Base-by-base conservation (phyloP, 23 tunicate species). In the Botrylloides violaceus region DNA sequence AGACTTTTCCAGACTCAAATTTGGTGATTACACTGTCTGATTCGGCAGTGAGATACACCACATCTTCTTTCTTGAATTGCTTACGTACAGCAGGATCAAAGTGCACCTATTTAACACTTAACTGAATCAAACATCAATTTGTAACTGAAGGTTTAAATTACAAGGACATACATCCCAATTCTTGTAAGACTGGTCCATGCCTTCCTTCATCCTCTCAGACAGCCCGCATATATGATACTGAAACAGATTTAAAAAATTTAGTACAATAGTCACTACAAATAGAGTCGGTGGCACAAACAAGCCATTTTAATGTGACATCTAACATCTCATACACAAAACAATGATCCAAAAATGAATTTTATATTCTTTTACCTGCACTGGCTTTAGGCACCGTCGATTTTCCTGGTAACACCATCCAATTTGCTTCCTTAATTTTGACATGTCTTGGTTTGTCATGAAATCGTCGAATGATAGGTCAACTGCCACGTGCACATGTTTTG, bases 211-310 rank as follows among this genome's bases (percentile, higher is more conserved):
- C 59, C 85, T 39, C 2, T 53, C 85, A n/a, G 66, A 24, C 32
- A 83, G 24, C 3, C 97, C 97, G 36, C 85, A 90, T 0, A 90
- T 37, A 48, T 90, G 97, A 66, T 83, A 90, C 97, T 90, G 72
- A 43, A 80, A 66, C n/a, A n/a, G n/a, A 72, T 15, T 3, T 1
- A 62, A n/a, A 25, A 4, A 74, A 25, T 35, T 22, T 60, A 43
- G n/a, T n/a, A n/a, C n/a, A n/a, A n/a, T n/a, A n/a, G n/a, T n/a
- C n/a, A n/a, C n/a, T n/a, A n/a, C n/a, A n/a, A n/a, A n/a, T n/a
- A n/a, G n/a, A n/a, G n/a, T n/a, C n/a, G n/a, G n/a, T n/a, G n/a
- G n/a, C n/a, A n/a, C n/a, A n/a, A n/a, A n/a, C n/a, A n/a, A n/a
- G n/a, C n/a, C n/a, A n/a, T n/a, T n/a, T n/a, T n/a, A n/a, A n/a